A percentile compares a stretch with the other conserved stretches of the same genome.
phyloP scores from a whole-genome alignment of 2,113 vertebrate genomes.

The Sceloporus undulatus region DNA sequence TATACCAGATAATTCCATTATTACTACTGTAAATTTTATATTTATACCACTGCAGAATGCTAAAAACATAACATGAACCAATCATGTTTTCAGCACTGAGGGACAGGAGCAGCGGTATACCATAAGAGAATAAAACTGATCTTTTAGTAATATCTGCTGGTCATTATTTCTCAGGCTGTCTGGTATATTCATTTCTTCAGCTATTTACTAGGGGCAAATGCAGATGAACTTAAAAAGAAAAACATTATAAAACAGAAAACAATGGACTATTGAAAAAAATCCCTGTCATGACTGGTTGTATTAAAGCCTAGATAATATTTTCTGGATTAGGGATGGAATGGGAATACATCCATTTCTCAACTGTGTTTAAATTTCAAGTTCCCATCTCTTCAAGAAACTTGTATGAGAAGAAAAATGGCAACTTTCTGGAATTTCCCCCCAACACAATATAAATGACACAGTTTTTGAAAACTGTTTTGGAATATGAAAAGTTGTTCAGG shows the following conservation, averaged over 20 bases:
- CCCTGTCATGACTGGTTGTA: constrained; percentile 53
- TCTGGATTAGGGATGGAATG: constrained; percentile 10
- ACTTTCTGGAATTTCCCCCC: too few relatives aligned
- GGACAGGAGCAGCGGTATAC: constrained; percentile 44
- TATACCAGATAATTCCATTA: constrained; percentile 55
- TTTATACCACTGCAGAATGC: constrained; percentile 30
- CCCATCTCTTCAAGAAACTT: too few relatives aligned
- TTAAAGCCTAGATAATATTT: constrained; percentile 49
- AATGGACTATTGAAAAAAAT: constrained; percentile 44
- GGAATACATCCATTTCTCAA: too few relatives aligned
- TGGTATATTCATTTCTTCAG: background rate
- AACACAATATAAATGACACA: too few relatives aligned
- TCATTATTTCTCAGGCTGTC: constrained; percentile 43
- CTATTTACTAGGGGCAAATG: constrained; percentile 29
- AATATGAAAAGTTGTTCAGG: too few relatives aligned
- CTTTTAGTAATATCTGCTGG: constrained; percentile 45
- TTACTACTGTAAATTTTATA: constrained; percentile 50
- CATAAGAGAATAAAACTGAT: constrained; percentile 30
- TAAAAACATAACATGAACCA: constrained; percentile 31
- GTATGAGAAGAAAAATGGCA: too few relatives aligned
- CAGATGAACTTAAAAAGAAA: constrained; percentile 39
- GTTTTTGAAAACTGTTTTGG: too few relatives aligned
- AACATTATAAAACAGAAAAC: constrained; percentile 47
- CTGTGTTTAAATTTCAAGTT: too few relatives aligned
- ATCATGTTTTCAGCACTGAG: constrained; percentile 49